Evolutionary conservation across 2,113 vertebrate species (phyloP).

Genomic region (Aptenodytes patagonicus): DNA sequence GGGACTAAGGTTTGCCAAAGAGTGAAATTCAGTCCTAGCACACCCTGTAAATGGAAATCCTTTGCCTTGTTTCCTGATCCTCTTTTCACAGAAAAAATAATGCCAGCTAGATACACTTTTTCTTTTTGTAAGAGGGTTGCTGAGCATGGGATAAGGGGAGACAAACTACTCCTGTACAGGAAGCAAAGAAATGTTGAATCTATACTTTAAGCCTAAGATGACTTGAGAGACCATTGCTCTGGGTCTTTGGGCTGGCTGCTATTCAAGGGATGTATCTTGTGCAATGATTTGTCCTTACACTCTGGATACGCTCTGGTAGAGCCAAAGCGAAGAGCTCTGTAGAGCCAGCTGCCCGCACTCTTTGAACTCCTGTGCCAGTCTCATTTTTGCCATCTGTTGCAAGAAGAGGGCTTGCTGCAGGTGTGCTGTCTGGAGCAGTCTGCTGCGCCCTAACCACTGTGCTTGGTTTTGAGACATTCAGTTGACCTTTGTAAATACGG

Average conservation of each 20-base stretch:
- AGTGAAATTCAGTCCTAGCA: background rate
- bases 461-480: background rate
- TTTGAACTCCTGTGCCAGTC: background rate
- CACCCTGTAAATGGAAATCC: background rate
- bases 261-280: background rate
- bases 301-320: background rate
- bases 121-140: background rate
- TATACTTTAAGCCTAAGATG: background rate
- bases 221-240: background rate
- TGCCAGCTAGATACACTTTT: background rate
- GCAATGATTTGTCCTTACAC: background rate
- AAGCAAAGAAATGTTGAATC: background rate
- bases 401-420: background rate
- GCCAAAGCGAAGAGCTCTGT: background rate
- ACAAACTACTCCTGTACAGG: background rate
- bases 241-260: background rate
- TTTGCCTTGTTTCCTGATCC: background rate
- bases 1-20: background rate
- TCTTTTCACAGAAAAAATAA: background rate
- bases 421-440: background rate
- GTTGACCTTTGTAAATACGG: background rate
- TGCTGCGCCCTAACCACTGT: background rate
- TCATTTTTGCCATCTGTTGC: background rate
- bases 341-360: background rate
- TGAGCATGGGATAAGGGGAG: background rate